Percentiles rank a stretch among this genome's conserved stretches.
Evolutionary conservation across 2,797 vertebrate species (phyloP).

Genomic region (Kryptolebias ocellatus): DNA sequence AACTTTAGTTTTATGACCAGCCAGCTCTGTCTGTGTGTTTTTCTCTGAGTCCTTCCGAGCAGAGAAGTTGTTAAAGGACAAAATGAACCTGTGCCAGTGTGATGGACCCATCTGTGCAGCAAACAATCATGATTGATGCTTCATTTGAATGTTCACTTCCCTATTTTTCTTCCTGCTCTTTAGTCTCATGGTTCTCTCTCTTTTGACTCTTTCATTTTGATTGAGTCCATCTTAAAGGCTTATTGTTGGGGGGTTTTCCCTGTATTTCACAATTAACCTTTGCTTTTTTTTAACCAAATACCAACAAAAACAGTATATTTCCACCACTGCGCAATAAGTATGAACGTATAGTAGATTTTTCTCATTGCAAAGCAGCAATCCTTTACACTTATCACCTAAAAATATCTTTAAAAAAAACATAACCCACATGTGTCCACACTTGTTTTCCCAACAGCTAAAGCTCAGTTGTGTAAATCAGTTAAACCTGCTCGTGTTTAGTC

Average conservation of each 20-base stretch:
- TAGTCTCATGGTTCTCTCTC: too few species aligned
- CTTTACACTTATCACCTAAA: background rate
- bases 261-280: too few species aligned
- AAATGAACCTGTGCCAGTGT: too few species aligned
- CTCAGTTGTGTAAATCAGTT: background rate
- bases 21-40: too few species aligned
- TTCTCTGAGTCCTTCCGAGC: too few species aligned
- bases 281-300: too few species aligned
- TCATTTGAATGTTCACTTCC: background rate
- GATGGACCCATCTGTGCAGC: too few species aligned
- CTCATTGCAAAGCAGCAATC: background rate
- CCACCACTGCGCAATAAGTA: background rate
- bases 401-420: background rate
- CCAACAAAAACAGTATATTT: too few species aligned
- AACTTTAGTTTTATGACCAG: too few species aligned
- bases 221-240: background rate
- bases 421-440: background rate
- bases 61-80: too few species aligned
- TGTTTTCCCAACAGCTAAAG: background rate
- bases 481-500: background rate
- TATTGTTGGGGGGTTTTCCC: background rate
- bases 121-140: too few species aligned
- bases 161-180: background rate
- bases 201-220: background rate
- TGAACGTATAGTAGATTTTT: background rate